Base-by-base conservation (phyloP, 1,140 invertebrate species). In the Marisa cornuarietis region DNA sequence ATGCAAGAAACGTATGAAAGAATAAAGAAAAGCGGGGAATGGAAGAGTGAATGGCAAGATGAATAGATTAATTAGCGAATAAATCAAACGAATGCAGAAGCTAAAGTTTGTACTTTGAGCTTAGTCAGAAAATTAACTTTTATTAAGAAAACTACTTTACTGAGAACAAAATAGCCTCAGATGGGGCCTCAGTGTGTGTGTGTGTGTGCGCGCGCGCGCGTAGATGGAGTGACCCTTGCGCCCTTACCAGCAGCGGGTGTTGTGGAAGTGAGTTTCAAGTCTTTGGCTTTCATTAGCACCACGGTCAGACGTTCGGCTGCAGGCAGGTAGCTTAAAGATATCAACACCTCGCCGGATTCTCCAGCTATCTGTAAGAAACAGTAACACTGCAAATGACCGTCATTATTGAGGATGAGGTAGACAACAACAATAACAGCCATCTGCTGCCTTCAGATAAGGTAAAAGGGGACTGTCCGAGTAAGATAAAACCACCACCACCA, bases 211-310 rank as follows among this genome's bases (percentile, higher is more conserved):
- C n/a, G n/a, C n/a, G n/a, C n/a, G n/a, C n/a, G n/a, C n/a, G n/a
- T n/a, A 5, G 6, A 6, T 42, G 31, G 31, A 42, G 31, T 42
- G 31, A 42, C 31, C 31, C 6, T 42, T 58, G 54, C 16, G 8
- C 16, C 9, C 80, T 13, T 62, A 85, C 84, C 84, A 71, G 84
- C 81, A 20, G 81, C 80, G 4, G 84, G 78, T 16, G 83, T 76
- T 31, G 83, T 83, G 52, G 72, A 80, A 68, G 85, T 76, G 16
- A 84, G 77, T 72, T 94, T 94, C 0, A 96, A 91, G 86, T 95
- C 95, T 84, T 95, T 93, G 42, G 94, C 95, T 90, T 96, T 95
- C 82, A 95, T 93, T 6, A 96, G 92, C 1, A 95, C 95, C n/a
- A 96, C 92, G 14, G 94, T 95, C 52, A 96, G 91, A 77, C 95